Conservation (phyloP, 2,888 invertebrate species). For the Rhamphomyia laevipes region DNA sequence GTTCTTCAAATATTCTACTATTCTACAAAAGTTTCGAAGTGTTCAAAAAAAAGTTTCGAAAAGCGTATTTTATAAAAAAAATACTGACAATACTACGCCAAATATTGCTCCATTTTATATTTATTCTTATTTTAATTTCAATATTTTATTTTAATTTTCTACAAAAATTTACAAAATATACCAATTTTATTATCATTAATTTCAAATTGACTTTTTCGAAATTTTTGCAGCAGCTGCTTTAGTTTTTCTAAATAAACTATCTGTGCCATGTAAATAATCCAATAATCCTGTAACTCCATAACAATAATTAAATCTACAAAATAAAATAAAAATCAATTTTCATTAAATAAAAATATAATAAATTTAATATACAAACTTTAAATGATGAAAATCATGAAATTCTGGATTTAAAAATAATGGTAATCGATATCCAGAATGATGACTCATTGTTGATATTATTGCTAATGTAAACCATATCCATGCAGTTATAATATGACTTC, state of each 20-base stretch:
- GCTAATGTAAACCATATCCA: conserved; percentile 66
- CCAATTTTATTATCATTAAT: not conserved
- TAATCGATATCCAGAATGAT: conserved; percentile 73
- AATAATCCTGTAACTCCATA: conserved; percentile 71
- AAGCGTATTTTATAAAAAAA: too few species aligned
- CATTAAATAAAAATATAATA: not conserved
- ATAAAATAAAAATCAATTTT: conserved; percentile 1
- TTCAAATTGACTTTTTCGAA: not conserved
- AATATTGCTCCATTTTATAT: too few species aligned
- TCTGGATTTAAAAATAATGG: conserved; percentile 72
- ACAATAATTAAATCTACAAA: conserved; percentile 63
- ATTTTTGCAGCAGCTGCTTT: conserved; percentile 42
- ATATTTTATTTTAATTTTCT: too few species aligned
- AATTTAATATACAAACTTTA: conserved; percentile 47
- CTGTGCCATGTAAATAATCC: conserved; percentile 73
- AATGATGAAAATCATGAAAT: conserved; percentile 77
- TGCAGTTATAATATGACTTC: conserved; percentile 57
- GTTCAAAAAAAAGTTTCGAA: too few species aligned
- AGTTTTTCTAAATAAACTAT: conserved; percentile 54
- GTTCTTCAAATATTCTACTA: too few species aligned
- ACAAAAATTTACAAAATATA: too few species aligned
- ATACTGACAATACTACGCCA: too few species aligned
- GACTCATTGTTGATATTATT: conserved; percentile 59
- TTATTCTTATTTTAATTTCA: too few species aligned
- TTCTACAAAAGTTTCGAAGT: too few species aligned